A percentile compares a stretch with the other conserved stretches of the same genome.
These are phyloP conservation scores for Scarus forsteni DNA, from an alignment of 2,797 vertebrate species.

Conservation along the genomic window DNA sequence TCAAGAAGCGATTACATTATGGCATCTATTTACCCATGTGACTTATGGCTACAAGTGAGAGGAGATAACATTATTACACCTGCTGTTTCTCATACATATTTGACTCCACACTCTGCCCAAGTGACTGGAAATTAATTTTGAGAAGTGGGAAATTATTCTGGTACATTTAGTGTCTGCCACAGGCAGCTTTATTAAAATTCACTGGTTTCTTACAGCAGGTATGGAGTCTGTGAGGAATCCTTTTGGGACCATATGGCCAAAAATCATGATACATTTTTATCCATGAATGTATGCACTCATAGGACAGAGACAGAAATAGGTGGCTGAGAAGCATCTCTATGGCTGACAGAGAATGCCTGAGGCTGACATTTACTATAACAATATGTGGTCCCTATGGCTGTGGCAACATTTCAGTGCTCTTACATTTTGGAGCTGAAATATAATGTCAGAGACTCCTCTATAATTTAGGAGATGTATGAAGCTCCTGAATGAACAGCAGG, in stretches of 20 bases:
- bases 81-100: conserved; percentile 39
- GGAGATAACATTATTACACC: conserved; percentile 37
- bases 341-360: conserved; percentile 54
- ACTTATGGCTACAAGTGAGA: conserved; percentile 35
- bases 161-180: conserved; percentile 12
- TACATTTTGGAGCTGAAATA: conserved; percentile 42
- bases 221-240: conserved; percentile 13
- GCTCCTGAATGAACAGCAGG: conserved; percentile 1
- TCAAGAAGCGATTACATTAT: conserved; percentile 61
- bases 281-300: conserved; percentile 37
- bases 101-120: conserved; percentile 15
- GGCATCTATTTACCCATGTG: conserved; percentile 46
- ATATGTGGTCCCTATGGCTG: conserved; percentile 46
- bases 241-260: conserved; percentile 11
- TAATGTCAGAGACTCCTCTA: conserved; percentile 27
- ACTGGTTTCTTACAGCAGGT: background rate
- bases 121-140: conserved; percentile 14
- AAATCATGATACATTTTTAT: conserved; percentile 16
- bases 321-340: conserved; percentile 18
- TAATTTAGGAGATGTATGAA: conserved; percentile 23
- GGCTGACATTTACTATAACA: conserved; percentile 42
- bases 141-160: conserved; percentile 19
- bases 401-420: conserved; percentile 40
- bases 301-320: conserved; percentile 37
- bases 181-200: conserved; percentile 5